These are phyloP conservation scores for Metopolophium dirhodum DNA, from an alignment of 1,140 invertebrate species.

Conservation along the genomic window DNA sequence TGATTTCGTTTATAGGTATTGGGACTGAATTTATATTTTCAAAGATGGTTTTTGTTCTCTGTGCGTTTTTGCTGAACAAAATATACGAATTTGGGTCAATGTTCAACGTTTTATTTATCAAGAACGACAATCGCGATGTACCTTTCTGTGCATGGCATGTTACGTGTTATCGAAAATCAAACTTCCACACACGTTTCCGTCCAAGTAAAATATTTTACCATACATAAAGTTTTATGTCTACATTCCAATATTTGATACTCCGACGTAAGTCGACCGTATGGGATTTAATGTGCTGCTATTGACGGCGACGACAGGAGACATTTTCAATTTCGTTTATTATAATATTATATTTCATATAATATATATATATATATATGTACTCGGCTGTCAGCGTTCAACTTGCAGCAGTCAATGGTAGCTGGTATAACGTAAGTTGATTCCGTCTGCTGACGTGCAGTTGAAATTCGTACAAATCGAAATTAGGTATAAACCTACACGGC, in stretches of 20 bases:
- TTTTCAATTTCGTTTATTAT: conserved; percentile 1
- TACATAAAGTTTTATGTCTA: neutral
- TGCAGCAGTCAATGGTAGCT: neutral
- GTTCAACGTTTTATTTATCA: neutral
- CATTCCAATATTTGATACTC: neutral
- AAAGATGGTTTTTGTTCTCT: neutral
- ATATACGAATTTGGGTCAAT: neutral
- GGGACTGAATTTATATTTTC: neutral
- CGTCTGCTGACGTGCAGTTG: too few species aligned
- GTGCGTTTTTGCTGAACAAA: neutral
- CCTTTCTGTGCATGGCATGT: neutral
- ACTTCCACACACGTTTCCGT: neutral
- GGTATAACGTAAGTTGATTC: neutral
- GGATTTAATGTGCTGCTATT: neutral
- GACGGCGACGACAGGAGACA: neutral
- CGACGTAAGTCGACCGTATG: neutral
- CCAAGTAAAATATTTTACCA: neutral
- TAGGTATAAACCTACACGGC: neutral
- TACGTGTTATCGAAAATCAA: neutral
- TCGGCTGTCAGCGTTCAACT: neutral
- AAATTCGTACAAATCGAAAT: neutral
- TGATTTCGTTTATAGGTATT: neutral
- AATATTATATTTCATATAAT: neutral
- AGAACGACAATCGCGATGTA: neutral
- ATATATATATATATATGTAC: neutral